Conservation (phyloP, 2,797 vertebrate genomes). For the Distichodus sexfasciatus region DNA sequence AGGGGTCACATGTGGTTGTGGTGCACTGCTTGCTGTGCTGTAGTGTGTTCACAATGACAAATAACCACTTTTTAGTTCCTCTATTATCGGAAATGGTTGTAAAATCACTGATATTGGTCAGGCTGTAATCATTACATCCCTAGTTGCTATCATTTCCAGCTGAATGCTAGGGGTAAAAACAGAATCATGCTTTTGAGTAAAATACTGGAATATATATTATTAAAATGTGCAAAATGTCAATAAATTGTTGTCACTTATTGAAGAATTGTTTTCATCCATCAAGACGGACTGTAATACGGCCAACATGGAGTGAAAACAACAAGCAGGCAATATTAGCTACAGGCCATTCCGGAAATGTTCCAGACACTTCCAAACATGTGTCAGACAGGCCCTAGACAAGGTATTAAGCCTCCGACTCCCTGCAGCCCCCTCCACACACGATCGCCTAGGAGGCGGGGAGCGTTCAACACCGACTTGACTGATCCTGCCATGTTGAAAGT, state of each 20-base stretch:
- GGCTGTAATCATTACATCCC: no score
- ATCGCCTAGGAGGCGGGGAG: slow-evolving; percentile 1
- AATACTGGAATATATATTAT: no score
- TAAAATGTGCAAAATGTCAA: no score
- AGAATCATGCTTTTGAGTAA: no score
- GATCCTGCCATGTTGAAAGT: slow-evolving; percentile 43
- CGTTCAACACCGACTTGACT: neutral
- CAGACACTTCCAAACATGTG: slow-evolving; percentile 24
- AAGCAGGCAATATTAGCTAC: slow-evolving; percentile 6
- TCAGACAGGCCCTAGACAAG: slow-evolving; percentile 16
- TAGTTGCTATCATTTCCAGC: no score
- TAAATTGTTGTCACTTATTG: neutral
- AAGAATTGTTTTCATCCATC: neutral
- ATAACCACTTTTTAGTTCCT: no score
- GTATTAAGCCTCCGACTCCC: slow-evolving; percentile 2
- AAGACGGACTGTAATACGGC: neutral
- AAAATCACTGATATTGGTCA: no score
- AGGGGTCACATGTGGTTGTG: no score
- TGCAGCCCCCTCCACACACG: neutral
- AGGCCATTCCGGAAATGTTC: slow-evolving; percentile 23
- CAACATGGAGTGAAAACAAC: neutral
- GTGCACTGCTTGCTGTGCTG: no score
- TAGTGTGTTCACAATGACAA: no score
- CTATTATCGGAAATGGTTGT: no score
- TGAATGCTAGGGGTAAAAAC: no score